Evolutionary conservation across 2,888 invertebrate genomes (phyloP).

Genomic region (Heliconius sara): DNA sequence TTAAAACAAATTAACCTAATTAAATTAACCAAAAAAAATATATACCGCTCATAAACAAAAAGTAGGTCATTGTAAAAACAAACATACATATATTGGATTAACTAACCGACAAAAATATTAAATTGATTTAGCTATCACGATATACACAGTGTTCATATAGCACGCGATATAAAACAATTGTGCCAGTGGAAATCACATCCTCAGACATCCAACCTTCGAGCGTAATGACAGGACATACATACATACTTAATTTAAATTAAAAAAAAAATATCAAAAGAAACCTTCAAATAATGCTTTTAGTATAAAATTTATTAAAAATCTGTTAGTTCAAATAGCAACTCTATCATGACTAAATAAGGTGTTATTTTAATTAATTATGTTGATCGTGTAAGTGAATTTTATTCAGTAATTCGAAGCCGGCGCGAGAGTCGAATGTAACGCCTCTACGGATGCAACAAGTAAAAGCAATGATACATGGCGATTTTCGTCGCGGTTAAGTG

Average conservation of each 20-base stretch:
- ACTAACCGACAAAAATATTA: conserved; percentile 28
- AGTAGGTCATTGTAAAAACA: conserved; percentile 33
- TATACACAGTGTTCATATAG: conserved; percentile 41
- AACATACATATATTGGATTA: conserved; percentile 15
- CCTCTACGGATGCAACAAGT: conserved; percentile 74
- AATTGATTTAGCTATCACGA: conserved; percentile 40
- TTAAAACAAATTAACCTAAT: conserved; percentile 12
- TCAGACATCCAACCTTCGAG: conserved; percentile 64
- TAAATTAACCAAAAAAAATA: neutral
- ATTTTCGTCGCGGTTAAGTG: conserved; percentile 68
- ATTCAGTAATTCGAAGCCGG: conserved; percentile 64
- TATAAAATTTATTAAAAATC: neutral
- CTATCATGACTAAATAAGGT: conserved; percentile 3
- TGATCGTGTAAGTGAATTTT: conserved; percentile 55
- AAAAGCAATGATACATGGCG: conserved; percentile 78
- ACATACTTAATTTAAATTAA: conserved; percentile 46
- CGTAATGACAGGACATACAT: conserved; percentile 72
- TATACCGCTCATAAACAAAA: neutral
- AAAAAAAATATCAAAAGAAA: neutral
- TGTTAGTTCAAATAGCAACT: neutral
- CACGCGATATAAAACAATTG: conserved; percentile 47
- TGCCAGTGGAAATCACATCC: conserved; percentile 74
- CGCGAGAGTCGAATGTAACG: conserved; percentile 68
- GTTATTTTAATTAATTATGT: conserved; percentile 41
- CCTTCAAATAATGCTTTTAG: neutral